These are phyloP conservation scores for Oppia nitens DNA, from an alignment of 1,140 invertebrate genomes.

Conservation along the genomic window DNA sequence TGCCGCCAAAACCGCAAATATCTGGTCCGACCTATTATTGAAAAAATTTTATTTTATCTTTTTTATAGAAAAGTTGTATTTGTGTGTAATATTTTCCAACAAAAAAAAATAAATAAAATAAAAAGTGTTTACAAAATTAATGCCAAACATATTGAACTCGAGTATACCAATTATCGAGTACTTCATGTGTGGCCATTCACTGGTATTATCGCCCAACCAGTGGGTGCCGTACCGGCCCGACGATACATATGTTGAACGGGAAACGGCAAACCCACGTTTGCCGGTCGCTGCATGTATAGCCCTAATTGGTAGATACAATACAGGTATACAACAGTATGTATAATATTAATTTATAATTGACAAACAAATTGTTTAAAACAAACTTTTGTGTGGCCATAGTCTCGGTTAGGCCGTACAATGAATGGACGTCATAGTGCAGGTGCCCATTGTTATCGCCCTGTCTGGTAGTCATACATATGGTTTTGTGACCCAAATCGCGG, in stretches of 20 bases:
- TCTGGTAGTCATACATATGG: background rate
- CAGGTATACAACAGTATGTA: background rate
- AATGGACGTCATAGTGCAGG: slow-evolving; percentile 43
- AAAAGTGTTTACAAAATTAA: slow-evolving; percentile 21
- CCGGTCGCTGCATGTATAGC: slow-evolving; percentile 44
- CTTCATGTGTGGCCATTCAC: background rate
- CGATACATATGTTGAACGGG: slow-evolving; percentile 86
- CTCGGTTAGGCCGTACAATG: slow-evolving; percentile 57
- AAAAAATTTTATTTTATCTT: no score
- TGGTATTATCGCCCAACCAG: slow-evolving; percentile 38
- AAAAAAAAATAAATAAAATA: background rate
- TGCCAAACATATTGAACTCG: slow-evolving; percentile 8
- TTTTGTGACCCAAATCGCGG: slow-evolving; percentile 37
- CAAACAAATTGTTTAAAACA: slow-evolving; percentile 36
- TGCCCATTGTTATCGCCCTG: background rate
- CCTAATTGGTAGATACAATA: slow-evolving; percentile 30
- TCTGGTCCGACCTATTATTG: slow-evolving; percentile 21
- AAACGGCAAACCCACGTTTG: slow-evolving; percentile 38
- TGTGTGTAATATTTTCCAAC: no score
- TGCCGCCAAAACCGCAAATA: slow-evolving; percentile 29
- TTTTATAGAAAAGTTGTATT: no score
- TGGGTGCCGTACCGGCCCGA: no score
- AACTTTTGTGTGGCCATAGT: slow-evolving; percentile 61
- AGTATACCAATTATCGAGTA: slow-evolving; percentile 28
- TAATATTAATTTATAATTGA: slow-evolving; percentile 16